Base-by-base conservation (phyloP, 2,888 invertebrate genomes). In the Nudaria mundana region DNA sequence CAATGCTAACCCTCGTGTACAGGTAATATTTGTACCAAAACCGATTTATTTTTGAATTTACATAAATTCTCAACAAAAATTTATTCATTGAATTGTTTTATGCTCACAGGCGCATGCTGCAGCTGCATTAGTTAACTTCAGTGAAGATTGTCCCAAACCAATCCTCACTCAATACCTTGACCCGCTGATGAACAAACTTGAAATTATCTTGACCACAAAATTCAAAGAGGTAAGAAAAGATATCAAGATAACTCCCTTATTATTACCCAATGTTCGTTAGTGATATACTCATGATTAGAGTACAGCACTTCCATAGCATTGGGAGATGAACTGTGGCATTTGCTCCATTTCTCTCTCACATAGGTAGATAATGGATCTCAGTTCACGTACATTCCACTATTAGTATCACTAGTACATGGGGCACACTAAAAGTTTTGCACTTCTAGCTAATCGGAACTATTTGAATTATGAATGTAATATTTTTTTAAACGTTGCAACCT, bases 61-160 rank as follows among this genome's bases (percentile, higher is more conserved):
- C 5, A 20, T 20, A 8, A 5, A 2, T n/a, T n/a, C n/a, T n/a
- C n/a, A n/a, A n/a, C n/a, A n/a, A n/a, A n/a, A n/a, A n/a, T n/a
- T n/a, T n/a, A n/a, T n/a, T n/a, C n/a, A n/a, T n/a, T n/a, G n/a
- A n/a, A n/a, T n/a, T 37, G 28, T 24, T 24, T 48, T 24, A n/a
- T 56, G 8, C 8, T 20, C 52, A 22, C 89, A 93, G 85, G 93
- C 94, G 37, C 93, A 93, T 60, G 92, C 93, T 60, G 95, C 98
- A 30, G 99, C 99, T 35, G 99, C 99, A 31, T 90, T 99, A 51
- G 99, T 99, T 1, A 99, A 99, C 88, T 99, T 99, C 87, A 97
- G 98, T 69, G 99, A 99, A 89, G 99, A 99, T 81, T 99, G 99
- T 78, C 98, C 99, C 0, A 98, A 99, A 80, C 92, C 93, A 61